Percentiles rank a stretch among this genome's conserved stretches.
Conservation (phyloP, 2,888 invertebrate species). For the Cephonodes hylas region DNA sequence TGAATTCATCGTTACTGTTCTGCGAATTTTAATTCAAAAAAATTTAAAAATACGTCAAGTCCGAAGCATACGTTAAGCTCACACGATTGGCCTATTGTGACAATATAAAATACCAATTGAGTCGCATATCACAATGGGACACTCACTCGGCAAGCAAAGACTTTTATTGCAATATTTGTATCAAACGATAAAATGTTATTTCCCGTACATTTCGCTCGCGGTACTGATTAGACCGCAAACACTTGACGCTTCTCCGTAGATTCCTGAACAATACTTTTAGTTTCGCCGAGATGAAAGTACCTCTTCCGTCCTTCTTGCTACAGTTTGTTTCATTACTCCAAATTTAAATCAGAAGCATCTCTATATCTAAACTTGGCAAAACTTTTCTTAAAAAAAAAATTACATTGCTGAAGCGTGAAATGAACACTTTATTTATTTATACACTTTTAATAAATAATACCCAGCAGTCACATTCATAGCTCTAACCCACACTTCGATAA, state of each 20-base stretch:
- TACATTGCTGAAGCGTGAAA: no score
- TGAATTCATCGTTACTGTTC: no score
- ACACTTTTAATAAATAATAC: no score
- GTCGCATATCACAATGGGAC: conserved; percentile 3
- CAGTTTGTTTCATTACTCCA: not conserved
- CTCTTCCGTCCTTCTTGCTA: not conserved
- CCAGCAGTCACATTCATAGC: no score
- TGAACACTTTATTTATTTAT: no score
- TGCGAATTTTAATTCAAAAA: no score
- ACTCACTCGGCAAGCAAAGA: conserved; percentile 17
- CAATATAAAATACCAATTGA: not conserved
- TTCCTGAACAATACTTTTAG: not conserved
- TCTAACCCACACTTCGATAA: no score
- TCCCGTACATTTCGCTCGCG: conserved; percentile 3
- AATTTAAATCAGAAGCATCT: not conserved
- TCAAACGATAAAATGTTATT: not conserved
- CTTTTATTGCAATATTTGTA: conserved; percentile 12
- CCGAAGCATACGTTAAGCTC: not conserved
- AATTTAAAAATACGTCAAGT: not conserved
- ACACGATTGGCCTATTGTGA: not conserved
- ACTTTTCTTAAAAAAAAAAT: no score
- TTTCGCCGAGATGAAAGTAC: not conserved
- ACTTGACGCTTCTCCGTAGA: not conserved
- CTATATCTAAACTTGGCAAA: no score
- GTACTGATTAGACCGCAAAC: conserved; percentile 6